These are phyloP conservation scores for Nerophis ophidion DNA, from an alignment of 2,113 vertebrate genomes.

Conservation along the genomic window DNA sequence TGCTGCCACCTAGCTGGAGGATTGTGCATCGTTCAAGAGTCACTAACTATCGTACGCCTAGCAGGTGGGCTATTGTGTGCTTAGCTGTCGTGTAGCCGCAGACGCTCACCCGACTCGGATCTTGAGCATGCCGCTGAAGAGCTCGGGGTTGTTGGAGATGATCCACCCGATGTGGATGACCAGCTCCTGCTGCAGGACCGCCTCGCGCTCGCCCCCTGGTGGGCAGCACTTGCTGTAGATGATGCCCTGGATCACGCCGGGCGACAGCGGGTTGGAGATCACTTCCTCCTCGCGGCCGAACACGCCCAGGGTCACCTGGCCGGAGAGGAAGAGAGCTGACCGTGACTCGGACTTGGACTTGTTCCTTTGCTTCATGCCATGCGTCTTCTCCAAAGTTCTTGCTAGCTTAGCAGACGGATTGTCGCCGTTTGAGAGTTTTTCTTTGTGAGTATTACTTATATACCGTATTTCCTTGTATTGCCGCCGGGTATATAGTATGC, in stretches of 20 bases:
- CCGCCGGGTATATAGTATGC: too few species aligned
- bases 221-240: conserved; percentile 86
- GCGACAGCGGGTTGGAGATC: conserved; percentile 96
- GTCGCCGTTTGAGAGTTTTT: too few species aligned
- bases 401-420: too few species aligned
- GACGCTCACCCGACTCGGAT: conserved; percentile 85
- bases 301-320: conserved; percentile 89
- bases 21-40: too few species aligned
- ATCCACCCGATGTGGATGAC: conserved; percentile 98
- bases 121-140: conserved; percentile 97
- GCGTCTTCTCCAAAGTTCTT: too few species aligned
- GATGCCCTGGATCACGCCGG: conserved; percentile 89
- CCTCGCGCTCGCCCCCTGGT: conserved; percentile 82
- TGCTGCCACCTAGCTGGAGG: too few species aligned
- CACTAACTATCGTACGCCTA: too few species aligned
- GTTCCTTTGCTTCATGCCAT: background rate
- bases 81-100: background rate
- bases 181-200: conserved; percentile 92
- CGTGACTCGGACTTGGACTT: too few species aligned
- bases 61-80: too few species aligned
- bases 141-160: conserved; percentile 91
- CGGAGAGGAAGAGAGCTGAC: background rate
- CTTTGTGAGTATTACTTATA: too few species aligned
- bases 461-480: too few species aligned
- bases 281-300: conserved; percentile 94